Evolutionary conservation across 2,113 vertebrate species (phyloP).

Genomic region (Tretioscincus oriximinensis): DNA sequence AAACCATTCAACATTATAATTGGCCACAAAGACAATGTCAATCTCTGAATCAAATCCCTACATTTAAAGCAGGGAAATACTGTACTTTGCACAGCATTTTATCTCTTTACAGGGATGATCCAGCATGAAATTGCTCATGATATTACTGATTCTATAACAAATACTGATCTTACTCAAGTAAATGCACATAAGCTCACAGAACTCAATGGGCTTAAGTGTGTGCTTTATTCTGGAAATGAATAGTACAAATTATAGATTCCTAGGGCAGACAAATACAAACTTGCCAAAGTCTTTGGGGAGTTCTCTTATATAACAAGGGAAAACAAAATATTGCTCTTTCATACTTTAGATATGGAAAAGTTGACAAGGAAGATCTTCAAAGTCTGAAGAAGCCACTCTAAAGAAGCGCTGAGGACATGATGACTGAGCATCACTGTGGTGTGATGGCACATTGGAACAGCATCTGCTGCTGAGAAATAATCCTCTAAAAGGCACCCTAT

Average conservation of each 20-base stretch:
- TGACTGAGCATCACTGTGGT: too few species aligned
- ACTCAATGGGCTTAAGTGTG: not conserved
- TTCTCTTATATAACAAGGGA: fast-evolving
- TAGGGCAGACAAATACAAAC: not conserved
- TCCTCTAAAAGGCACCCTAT: too few species aligned
- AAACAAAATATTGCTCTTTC: not conserved
- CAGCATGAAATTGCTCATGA: not conserved
- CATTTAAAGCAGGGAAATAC: fast-evolving
- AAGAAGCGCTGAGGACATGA: too few species aligned
- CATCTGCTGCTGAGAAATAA: too few species aligned
- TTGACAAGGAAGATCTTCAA: not conserved
- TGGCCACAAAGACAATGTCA: not conserved
- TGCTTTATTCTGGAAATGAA: not conserved
- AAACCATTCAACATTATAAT: not conserved
- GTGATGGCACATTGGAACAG: too few species aligned
- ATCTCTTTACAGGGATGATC: not conserved
- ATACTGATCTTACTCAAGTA: not conserved
- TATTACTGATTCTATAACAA: not conserved
- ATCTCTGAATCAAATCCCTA: fast-evolving
- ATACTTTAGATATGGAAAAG: not conserved
- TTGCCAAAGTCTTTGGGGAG: not conserved
- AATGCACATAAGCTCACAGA: not conserved
- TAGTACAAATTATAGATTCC: not conserved
- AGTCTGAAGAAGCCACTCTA: too few species aligned
- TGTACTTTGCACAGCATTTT: not conserved